Base-by-base conservation (phyloP, 2,113 vertebrate genomes). In the Hassar affinis region DNA sequence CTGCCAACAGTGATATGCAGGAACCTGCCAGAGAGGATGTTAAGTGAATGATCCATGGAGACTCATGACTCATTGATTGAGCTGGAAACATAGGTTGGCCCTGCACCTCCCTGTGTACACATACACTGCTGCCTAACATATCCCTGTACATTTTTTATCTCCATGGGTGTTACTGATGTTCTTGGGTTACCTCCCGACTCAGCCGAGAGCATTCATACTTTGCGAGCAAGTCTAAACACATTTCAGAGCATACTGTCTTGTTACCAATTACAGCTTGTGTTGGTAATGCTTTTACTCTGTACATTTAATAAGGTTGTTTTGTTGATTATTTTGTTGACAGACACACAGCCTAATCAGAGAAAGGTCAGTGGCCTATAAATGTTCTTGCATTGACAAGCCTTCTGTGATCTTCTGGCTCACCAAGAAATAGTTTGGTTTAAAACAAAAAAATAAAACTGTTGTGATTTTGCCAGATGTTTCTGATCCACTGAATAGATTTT, bases 41-140 rank as follows among this genome's bases (percentile, higher is more conserved):
- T 76, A 9, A 20, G 49, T 76, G 22, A 49, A 38, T 85, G 78
- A 91, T 54, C 86, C 81, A 25, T 84, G 61, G 69, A 83, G 75
- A 51, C 74, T 90, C 81, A 90, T 92, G 86, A 88, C 84, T 82
- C 87, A 90, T 85, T 84, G 78, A 89, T 90, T 88, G 68, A 88
- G 61, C 85, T 79, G 10, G 42, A 74, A 42, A 80, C 56, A 86
- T 33, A 82, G 17, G 18, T 51, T 35, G 42, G 68, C 54, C 74
- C 81, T 33, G 82, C 79, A 85, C 84, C 84, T 87, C 89, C 61
- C 69, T 82, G 57, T 79, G 66, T 54, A 80, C 54, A 81, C 54
- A 52, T 10, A 52, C 27, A 33, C 12, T 22, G 18, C 17, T 38
- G 20, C 12, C 20, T 42, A 71, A 10, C 27, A 78, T n/a, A 18